These are phyloP conservation scores for Epinephelus moara DNA, from an alignment of 2,113 vertebrate genomes.

Conservation along the genomic window DNA sequence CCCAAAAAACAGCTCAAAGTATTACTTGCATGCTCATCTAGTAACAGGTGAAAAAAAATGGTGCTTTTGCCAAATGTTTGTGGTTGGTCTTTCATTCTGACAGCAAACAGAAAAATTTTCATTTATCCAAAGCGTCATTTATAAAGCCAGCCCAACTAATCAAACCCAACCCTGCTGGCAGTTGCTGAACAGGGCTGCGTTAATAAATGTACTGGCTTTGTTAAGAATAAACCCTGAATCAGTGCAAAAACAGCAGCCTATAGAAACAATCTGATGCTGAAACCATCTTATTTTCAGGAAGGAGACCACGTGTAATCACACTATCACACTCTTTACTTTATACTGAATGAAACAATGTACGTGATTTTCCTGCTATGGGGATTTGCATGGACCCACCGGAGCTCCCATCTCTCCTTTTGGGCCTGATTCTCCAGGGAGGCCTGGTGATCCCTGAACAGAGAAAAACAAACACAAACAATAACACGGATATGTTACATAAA, in stretches of 20 bases:
- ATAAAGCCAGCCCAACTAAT: neutral
- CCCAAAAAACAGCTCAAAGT: neutral
- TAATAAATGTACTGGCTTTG: conserved; percentile 4
- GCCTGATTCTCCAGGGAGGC: conserved; percentile 87
- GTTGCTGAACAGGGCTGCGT: neutral
- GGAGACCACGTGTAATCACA: neutral
- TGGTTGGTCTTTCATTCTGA: conserved; percentile 11
- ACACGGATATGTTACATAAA: neutral
- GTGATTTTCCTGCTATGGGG: neutral
- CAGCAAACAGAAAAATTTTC: conserved; percentile 2
- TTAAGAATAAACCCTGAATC: neutral
- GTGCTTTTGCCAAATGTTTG: neutral
- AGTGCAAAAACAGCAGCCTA: neutral
- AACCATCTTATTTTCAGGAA: neutral
- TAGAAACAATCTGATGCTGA: neutral
- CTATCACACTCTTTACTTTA: neutral
- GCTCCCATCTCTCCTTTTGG: conserved; percentile 90
- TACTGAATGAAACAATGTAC: neutral
- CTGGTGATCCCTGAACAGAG: conserved; percentile 89
- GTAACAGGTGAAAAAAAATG: conserved; percentile 2
- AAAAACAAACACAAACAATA: conserved; percentile 31
- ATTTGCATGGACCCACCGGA: conserved; percentile 82
- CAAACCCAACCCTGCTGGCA: neutral
- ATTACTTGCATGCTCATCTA: neutral
- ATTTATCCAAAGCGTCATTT: neutral